phyloP scores from a whole-genome alignment of 2,888 invertebrate species.

The Prosapia bicincta region DNA sequence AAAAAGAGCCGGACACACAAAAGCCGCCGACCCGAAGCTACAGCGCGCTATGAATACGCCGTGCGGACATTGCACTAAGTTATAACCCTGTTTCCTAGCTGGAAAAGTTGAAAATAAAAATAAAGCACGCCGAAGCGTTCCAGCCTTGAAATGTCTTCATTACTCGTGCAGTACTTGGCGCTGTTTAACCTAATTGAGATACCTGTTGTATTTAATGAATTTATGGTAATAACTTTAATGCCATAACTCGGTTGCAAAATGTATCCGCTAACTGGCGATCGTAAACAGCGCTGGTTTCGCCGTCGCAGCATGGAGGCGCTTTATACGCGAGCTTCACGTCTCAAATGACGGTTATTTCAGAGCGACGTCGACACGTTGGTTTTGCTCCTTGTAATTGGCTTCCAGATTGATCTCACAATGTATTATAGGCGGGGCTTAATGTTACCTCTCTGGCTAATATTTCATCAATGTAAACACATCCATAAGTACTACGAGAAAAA shows the following conservation, averaged over 20 bases:
- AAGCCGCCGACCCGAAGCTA: constrained; percentile 11
- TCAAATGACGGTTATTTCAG: background rate
- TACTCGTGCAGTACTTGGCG: constrained; percentile 9
- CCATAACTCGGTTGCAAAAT: background rate
- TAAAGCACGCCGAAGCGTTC: background rate
- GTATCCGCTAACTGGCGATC: background rate
- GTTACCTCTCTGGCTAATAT: no score
- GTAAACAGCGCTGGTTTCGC: background rate
- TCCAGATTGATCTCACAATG: background rate
- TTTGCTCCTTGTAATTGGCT: background rate
- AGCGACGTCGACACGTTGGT: background rate
- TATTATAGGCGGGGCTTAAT: background rate
- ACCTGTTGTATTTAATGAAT: background rate
- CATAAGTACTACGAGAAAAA: no score
- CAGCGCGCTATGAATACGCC: background rate
- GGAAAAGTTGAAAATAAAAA: background rate
- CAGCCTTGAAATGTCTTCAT: constrained; percentile 20
- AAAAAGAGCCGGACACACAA: constrained; percentile 15
- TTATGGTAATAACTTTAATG: background rate
- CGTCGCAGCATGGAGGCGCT: background rate
- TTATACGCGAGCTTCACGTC: background rate
- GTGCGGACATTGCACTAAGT: constrained; percentile 8
- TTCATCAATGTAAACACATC: no score
- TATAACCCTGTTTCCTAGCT: constrained; percentile 20
- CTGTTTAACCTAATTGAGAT: background rate